Evolutionary conservation across 2,113 vertebrate species (phyloP), one percentile per base, ranked within the genome.

Genomic region (Rissa tridactyla): DNA sequence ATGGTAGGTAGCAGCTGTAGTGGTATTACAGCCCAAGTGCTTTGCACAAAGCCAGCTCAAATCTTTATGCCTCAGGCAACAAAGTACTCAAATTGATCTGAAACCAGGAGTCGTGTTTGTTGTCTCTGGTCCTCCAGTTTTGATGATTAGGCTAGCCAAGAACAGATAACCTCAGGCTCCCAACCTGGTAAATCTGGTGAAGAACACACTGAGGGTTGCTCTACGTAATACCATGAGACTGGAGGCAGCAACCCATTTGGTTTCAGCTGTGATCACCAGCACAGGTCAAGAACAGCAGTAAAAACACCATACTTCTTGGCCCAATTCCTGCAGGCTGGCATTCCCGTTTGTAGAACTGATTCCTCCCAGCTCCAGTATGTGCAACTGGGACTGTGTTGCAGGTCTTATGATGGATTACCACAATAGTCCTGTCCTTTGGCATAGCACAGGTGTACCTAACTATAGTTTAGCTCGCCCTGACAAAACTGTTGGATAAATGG

Each of bases 221-320:
- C 40, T n/a, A 2, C 0, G 0, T 17, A 46, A 82, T 6, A 27
- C 22, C 18, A 4, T 0, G 7, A 64, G 65, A 29, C 44, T 36
- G 40, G n/a, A 86, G 66, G 62, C 44, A 90, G 66, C 26, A 47
- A 55, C 5, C 2, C 40, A 17, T 49, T 30, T 44, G 29, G 23
- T 42, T 73, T 75, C 62, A 65, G 78, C 72, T 78, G 46, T 34
- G 51, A 69, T 72, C 51, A 75, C 19, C 36, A 75, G 54, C 62
- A 51, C 30, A 42, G 19, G 8, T 51, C 52, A 55, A 32, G 34
- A 42, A 18, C 42, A 77, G 62, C 15, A 57, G 49, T 15, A 30
- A 64, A 86, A 76, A 47, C 13, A 57, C 10, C 52, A 66, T 69
- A 44, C 22, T 40, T 49, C 15, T 44, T 42, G n/a, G 42, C 60